phyloP scores from a whole-genome alignment of 2,888 invertebrate genomes.

The Endotricha flammealis region DNA sequence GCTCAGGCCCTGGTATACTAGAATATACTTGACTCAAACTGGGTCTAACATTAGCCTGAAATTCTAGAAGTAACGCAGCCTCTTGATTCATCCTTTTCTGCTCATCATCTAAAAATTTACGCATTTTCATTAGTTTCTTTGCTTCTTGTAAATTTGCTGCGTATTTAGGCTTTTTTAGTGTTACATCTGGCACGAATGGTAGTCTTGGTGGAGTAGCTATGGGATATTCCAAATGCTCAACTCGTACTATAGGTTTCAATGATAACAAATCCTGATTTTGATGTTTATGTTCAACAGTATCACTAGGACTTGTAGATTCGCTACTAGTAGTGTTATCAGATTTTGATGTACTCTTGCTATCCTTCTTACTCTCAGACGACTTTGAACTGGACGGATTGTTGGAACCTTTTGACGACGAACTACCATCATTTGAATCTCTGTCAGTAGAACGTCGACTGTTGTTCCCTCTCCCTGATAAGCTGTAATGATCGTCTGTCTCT shows the following conservation, averaged over 20 bases:
- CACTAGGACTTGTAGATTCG: constrained; percentile 72
- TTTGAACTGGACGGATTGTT: constrained; percentile 52
- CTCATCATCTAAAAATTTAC: constrained; percentile 80
- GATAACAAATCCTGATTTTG: constrained; percentile 33
- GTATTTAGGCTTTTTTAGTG: constrained; percentile 82
- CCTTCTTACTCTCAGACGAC: constrained; percentile 54
- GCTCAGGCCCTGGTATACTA: constrained; percentile 66
- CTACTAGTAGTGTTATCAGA: constrained; percentile 63
- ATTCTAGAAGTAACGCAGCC: constrained; percentile 64
- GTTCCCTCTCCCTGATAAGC: constrained; percentile 80
- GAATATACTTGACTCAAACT: constrained; percentile 70
- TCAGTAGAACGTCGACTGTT: constrained; percentile 85
- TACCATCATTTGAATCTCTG: constrained; percentile 88
- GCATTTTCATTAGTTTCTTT: constrained; percentile 80
- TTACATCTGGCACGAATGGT: constrained; percentile 67
- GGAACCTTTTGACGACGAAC: constrained; percentile 69
- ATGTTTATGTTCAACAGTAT: constrained; percentile 49
- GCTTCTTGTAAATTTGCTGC: constrained; percentile 84
- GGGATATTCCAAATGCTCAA: constrained; percentile 59
- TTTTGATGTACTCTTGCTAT: constrained; percentile 63
- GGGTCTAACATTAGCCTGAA: constrained; percentile 70
- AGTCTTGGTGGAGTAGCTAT: constrained; percentile 52
- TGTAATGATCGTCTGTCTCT: constrained; percentile 84
- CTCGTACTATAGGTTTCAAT: constrained; percentile 49
- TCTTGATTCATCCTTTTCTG: constrained; percentile 77